These are phyloP conservation scores for Pheosia tremula DNA, from an alignment of 2,888 invertebrate species.

Conservation along the genomic window DNA sequence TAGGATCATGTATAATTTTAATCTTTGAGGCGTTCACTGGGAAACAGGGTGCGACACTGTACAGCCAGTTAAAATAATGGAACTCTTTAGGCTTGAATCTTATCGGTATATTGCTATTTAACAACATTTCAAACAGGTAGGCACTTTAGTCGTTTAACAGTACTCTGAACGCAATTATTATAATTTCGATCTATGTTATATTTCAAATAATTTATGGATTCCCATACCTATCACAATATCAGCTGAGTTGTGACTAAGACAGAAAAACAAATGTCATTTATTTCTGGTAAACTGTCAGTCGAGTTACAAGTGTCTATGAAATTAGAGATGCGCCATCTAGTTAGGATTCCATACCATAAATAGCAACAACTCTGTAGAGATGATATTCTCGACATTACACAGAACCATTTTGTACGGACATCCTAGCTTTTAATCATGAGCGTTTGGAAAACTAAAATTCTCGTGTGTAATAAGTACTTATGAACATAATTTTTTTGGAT, in stretches of 20 bases:
- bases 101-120: conserved; percentile 59
- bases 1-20: conserved; percentile 90
- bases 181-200: too few species aligned
- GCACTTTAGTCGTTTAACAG: not conserved
- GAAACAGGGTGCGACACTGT: conserved; percentile 87
- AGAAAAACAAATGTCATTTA: not conserved
- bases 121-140: conserved; percentile 43
- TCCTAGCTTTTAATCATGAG: too few species aligned
- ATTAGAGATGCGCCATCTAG: not conserved
- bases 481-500: too few species aligned
- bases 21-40: conserved; percentile 88
- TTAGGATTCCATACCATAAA: too few species aligned
- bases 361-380: too few species aligned
- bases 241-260: not conserved
- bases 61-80: conserved; percentile 86
- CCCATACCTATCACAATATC: not conserved
- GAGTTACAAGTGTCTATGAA: too few species aligned
- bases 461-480: too few species aligned
- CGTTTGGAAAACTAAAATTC: too few species aligned
- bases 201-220: too few species aligned
- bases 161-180: not conserved
- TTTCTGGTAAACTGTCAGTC: too few species aligned
- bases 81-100: conserved; percentile 73
- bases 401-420: too few species aligned
- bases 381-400: too few species aligned